phyloP scores from a whole-genome alignment of 2,888 invertebrate species.

The Iselma pallidipennis region DNA sequence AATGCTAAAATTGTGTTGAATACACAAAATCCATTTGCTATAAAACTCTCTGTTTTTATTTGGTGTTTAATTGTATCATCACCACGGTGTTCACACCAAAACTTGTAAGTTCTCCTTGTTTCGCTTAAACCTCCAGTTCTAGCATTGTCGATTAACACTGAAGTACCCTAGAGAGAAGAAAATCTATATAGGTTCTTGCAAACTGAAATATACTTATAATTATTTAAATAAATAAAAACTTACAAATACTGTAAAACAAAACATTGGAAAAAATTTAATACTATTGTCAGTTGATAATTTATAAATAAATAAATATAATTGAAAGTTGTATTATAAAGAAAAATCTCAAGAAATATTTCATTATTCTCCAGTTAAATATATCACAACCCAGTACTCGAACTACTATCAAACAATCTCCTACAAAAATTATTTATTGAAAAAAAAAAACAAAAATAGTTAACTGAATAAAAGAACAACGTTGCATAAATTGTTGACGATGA shows the following conservation, averaged over 20 bases:
- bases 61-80: neutral
- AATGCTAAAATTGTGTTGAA: neutral
- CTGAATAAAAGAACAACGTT: too few species aligned
- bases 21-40: neutral
- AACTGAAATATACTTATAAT: too few species aligned
- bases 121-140: neutral
- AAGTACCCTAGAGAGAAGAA: neutral
- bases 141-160: neutral
- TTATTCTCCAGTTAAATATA: neutral
- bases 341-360: neutral
- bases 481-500: too few species aligned
- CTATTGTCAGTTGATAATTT: neutral
- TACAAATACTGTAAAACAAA: neutral
- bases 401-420: neutral
- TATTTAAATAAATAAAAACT: neutral
- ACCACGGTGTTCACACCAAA: neutral
- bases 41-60: neutral
- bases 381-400: neutral
- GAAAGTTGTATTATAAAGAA: neutral
- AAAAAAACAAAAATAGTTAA: too few species aligned
- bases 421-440: too few species aligned
- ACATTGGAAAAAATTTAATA: neutral
- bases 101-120: too few species aligned
- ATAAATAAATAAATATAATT: neutral
- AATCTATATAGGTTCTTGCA: too few species aligned